phyloP scores from a whole-genome alignment of 2,113 vertebrate species.

The Neogobius melanostomus region DNA sequence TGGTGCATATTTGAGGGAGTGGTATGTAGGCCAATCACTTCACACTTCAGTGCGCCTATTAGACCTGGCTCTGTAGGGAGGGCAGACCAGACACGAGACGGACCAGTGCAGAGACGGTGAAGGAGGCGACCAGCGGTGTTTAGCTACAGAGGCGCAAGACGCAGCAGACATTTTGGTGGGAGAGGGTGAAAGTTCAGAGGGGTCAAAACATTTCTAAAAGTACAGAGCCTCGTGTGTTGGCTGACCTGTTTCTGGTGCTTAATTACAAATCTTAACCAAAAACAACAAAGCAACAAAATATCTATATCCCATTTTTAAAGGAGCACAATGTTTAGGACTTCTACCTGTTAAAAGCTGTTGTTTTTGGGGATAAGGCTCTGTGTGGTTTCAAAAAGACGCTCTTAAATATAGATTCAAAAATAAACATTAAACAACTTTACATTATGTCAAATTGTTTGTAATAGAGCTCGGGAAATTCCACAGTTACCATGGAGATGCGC shows the following conservation, averaged over 20 bases:
- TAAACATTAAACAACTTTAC: no score
- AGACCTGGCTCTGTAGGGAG: slow-evolving; percentile 24
- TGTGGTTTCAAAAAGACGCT: no score
- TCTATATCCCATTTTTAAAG: no score
- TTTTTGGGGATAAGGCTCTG: no score
- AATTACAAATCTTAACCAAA: background rate
- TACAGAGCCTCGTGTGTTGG: slow-evolving; percentile 23
- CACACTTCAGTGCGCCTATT: slow-evolving; percentile 54
- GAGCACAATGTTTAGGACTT: no score
- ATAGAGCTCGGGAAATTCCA: no score
- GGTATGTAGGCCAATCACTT: slow-evolving; percentile 69
- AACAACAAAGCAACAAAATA: no score
- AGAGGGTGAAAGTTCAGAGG: slow-evolving; percentile 14
- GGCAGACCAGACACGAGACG: slow-evolving; percentile 5
- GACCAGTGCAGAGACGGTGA: slow-evolving; percentile 26
- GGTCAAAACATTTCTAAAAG: slow-evolving; percentile 9
- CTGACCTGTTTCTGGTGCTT: slow-evolving; percentile 8
- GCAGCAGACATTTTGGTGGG: slow-evolving; percentile 7
- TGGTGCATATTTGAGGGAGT: slow-evolving; percentile 7
- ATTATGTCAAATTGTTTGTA: no score
- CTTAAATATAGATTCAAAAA: no score
- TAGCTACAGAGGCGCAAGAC: background rate
- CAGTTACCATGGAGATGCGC: no score
- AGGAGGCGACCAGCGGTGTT: slow-evolving; percentile 19
- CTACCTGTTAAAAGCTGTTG: no score